These are phyloP conservation scores for Apocrypta bakeri DNA, from an alignment of 1,140 invertebrate genomes.

Conservation along the genomic window DNA sequence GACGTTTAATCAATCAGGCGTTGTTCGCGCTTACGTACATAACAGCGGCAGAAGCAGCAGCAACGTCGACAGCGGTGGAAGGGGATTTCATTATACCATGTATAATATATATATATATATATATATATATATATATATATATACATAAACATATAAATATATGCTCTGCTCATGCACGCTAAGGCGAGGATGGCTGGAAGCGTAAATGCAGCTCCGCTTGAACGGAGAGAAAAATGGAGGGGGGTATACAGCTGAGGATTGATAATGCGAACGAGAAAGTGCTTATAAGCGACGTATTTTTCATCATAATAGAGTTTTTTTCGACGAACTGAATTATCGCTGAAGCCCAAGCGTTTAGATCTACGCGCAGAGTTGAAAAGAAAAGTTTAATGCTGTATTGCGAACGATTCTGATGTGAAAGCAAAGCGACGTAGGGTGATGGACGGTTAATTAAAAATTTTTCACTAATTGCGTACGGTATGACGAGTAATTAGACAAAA, in stretches of 20 bases:
- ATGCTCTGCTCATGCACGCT: too few relatives aligned
- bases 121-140: neutral
- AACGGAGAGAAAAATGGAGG: too few relatives aligned
- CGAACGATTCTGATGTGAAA: neutral
- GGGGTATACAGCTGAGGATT: neutral
- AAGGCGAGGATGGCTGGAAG: neutral
- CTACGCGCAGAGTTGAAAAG: neutral
- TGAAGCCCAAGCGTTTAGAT: too few relatives aligned
- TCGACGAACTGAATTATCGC: neutral
- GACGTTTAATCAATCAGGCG: conserved; percentile 59
- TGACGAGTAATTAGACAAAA: too few relatives aligned
- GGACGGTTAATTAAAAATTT: neutral
- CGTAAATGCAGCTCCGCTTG: neutral
- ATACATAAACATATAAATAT: too few relatives aligned
- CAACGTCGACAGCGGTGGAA: conserved; percentile 24
- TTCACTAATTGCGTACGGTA: neutral
- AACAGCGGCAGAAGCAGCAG: neutral
- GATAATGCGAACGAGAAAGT: neutral
- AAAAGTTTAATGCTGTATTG: neutral
- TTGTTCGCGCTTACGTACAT: conserved; percentile 36
- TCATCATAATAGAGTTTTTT: neutral
- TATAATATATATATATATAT: neutral
- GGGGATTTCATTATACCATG: conserved; percentile 55
- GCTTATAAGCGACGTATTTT: neutral
- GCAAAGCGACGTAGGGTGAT: neutral